Base-by-base conservation (phyloP, 2,888 invertebrate genomes). In the Rhingia rostrata region DNA sequence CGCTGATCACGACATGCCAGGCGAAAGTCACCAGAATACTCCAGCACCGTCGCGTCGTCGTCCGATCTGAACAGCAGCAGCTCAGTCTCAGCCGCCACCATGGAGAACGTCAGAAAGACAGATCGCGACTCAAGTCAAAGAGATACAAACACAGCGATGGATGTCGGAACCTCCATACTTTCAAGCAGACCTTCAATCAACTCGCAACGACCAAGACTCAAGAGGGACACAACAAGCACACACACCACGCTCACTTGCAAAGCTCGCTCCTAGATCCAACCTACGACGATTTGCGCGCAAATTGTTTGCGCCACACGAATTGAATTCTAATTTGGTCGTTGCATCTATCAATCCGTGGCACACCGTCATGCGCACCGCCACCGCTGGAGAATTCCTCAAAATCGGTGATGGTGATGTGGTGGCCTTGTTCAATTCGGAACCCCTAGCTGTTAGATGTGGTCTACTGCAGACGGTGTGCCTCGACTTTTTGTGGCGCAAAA, bases 241-340 rank as follows among this genome's bases (percentile, higher is more conserved):
- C 45, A 51, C 60, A 45, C n/a, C 14, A 7, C 37, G 39, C 22
- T 12, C 6, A 32, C n/a, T 9, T 22, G 22, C 22, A 22, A 22
- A 22, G 22, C 47, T 33, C 54, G 41, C 47, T 60, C 51, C 61
- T 53, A 43, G 43, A 67, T 39, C 60, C 61, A 67, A 74, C 80
- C 80, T 73, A 81, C 80, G 74, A 79, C 66, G 70, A 70, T 60
- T 22, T 75, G 84, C 64, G 60, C 79, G 74, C 84, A 84, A 84
- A 84, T 84, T 84, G 74, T 84, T 84, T 84, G 64, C 79, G 74
- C 84, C 84, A 84, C 79, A 84, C 84, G 79, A 80, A 84, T 84
- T 84, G 84, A 84, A 84, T 84, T 84, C 84, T 80, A 84, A 84
- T 80, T 84, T 84, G 63, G 79, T 64, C 54, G 79, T 63, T 70